Percentiles rank a stretch among this genome's conserved stretches.
Evolutionary conservation across 2,888 invertebrate genomes (phyloP).

Genomic region (Lissonota sp.): DNA sequence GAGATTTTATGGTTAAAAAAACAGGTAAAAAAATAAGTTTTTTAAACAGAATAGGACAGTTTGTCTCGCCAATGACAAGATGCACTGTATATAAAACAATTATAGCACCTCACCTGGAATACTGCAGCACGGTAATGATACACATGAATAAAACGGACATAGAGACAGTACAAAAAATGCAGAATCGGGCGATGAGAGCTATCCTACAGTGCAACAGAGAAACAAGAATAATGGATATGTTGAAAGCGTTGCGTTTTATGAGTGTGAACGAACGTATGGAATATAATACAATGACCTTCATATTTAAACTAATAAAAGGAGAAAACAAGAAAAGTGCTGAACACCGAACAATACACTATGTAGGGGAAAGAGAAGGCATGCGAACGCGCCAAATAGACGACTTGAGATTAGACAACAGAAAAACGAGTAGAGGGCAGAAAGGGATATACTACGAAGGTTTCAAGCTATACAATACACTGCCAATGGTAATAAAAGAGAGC

Average conservation of each 20-base stretch:
- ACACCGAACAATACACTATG: too few relatives aligned
- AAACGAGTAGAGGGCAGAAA: too few relatives aligned
- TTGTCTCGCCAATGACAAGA: conserved; percentile 10
- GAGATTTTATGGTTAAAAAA: background rate
- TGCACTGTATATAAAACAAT: conserved; percentile 21
- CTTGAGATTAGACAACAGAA: too few relatives aligned
- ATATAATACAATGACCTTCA: too few relatives aligned
- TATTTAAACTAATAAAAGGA: too few relatives aligned
- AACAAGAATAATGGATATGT: conserved; percentile 17
- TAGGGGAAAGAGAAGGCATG: too few relatives aligned
- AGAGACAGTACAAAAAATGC: conserved; percentile 15
- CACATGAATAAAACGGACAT: conserved; percentile 19
- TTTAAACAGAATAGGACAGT: background rate
- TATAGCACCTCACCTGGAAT: conserved; percentile 31
- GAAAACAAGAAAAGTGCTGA: background rate
- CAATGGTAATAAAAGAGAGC: too few relatives aligned
- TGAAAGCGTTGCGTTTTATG: conserved; percentile 32
- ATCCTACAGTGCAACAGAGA: conserved; percentile 19
- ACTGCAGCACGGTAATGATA: conserved; percentile 26
- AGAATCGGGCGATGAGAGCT: conserved; percentile 28
- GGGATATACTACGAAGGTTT: too few relatives aligned
- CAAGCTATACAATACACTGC: too few relatives aligned
- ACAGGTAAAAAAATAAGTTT: background rate
- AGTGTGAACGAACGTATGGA: conserved; percentile 8
- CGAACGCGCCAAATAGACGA: too few relatives aligned